A percentile compares a stretch with the other conserved stretches of the same genome.
These are phyloP conservation scores for Sepiola atlantica DNA, from an alignment of 2,888 invertebrate species.

Conservation along the genomic window DNA sequence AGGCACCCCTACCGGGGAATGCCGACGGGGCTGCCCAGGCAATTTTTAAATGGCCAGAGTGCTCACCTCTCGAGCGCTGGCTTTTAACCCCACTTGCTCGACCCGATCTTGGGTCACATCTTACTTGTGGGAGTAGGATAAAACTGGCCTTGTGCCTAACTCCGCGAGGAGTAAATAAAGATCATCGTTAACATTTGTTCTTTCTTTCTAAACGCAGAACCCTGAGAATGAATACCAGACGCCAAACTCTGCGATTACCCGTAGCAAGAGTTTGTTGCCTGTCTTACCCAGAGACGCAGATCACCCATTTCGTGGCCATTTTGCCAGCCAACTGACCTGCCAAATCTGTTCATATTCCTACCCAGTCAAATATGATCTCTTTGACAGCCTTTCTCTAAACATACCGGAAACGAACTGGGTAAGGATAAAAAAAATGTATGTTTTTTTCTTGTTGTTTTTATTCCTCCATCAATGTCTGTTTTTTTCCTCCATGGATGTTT, in stretches of 20 bases:
- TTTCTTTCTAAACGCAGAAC: slow-evolving; percentile 53
- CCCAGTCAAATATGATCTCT: slow-evolving; percentile 91
- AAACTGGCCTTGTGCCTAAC: too few species aligned
- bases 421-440: slow-evolving; percentile 51
- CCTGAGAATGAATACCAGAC: slow-evolving; percentile 60
- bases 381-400: slow-evolving; percentile 90
- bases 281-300: slow-evolving; percentile 65
- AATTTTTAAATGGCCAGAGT: too few species aligned
- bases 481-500: not conserved
- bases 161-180: too few species aligned
- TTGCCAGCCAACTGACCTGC: slow-evolving; percentile 86
- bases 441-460: not conserved
- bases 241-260: slow-evolving; percentile 58
- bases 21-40: too few species aligned
- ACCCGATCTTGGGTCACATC: too few species aligned
- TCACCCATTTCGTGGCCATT: slow-evolving; percentile 84
- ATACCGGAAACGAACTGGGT: slow-evolving; percentile 67
- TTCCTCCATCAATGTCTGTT: not conserved
- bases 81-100: too few species aligned
- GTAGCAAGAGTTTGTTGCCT: slow-evolving; percentile 63
- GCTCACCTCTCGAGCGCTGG: too few species aligned
- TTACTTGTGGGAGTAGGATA: too few species aligned
- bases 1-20: too few species aligned
- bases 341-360: slow-evolving; percentile 85
- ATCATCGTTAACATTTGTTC: not conserved